These are phyloP conservation scores for Nasonia vitripennis DNA, from an alignment of 1,140 invertebrate species.

Conservation along the genomic window DNA sequence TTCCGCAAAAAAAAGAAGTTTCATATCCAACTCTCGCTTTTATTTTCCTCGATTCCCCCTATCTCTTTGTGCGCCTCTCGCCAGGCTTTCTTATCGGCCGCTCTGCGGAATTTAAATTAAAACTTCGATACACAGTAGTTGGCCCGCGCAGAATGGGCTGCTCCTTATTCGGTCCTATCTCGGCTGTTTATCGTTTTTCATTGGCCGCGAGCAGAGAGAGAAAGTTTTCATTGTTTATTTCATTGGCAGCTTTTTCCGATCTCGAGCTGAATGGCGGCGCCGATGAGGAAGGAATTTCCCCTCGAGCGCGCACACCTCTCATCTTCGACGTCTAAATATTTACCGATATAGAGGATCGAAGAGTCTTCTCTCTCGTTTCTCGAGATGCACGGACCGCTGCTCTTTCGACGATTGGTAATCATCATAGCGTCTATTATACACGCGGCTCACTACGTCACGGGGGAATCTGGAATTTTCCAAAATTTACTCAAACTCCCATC, in stretches of 20 bases:
- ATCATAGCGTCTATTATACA: no score
- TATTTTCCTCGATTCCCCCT: neutral
- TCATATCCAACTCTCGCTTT: neutral
- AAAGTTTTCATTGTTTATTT: neutral
- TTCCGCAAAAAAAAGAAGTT: conserved; percentile 9
- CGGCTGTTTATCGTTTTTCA: conserved; percentile 14
- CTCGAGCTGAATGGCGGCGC: no score
- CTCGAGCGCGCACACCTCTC: neutral
- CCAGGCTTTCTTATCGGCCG: neutral
- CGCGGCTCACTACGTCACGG: no score
- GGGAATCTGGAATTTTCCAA: neutral
- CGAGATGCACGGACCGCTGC: no score
- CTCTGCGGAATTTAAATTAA: conserved; percentile 34
- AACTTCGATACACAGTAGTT: conserved; percentile 11
- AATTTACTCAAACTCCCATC: neutral
- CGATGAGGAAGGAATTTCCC: neutral
- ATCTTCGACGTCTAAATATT: conserved; percentile 24
- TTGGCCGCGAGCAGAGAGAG: neutral
- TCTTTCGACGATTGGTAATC: neutral
- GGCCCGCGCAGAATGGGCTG: neutral
- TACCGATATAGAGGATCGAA: neutral
- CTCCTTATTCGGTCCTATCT: neutral
- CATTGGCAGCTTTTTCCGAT: neutral
- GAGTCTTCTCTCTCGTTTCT: neutral
- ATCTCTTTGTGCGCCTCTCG: neutral